A percentile compares a stretch with the other conserved stretches of the same genome.
Evolutionary conservation across 2,113 vertebrate species (phyloP).

Genomic region (Myotis yumanensis): DNA sequence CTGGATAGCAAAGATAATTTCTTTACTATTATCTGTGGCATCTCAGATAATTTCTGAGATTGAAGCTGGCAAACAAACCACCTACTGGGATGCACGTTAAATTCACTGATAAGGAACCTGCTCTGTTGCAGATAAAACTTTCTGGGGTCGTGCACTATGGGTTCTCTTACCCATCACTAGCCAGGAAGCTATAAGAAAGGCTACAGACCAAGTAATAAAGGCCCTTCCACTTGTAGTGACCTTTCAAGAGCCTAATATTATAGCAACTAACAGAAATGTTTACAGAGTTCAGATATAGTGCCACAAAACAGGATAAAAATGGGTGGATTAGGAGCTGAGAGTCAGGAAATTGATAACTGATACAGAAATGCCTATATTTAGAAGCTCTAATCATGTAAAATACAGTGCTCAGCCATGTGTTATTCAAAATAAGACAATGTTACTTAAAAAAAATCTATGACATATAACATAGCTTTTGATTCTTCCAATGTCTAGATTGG

Average conservation of each 20-base stretch:
- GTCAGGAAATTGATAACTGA: background rate
- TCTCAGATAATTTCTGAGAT: too few relatives aligned
- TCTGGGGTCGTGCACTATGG: fast-evolving
- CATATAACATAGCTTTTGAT: background rate
- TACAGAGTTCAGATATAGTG: background rate
- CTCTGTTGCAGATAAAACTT: background rate
- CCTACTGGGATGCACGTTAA: background rate
- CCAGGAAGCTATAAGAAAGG: background rate
- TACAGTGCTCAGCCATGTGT: background rate
- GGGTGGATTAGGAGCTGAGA: background rate
- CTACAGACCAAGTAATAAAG: background rate
- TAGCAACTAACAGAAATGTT: background rate
- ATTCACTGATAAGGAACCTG: background rate
- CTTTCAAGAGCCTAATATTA: background rate
- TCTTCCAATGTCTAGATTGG: background rate
- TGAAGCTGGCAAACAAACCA: background rate
- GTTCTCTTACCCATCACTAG: too few relatives aligned
- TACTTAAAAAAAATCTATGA: background rate
- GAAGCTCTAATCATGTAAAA: background rate
- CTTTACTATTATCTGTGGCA: too few relatives aligned
- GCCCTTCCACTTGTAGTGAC: background rate
- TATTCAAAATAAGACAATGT: background rate
- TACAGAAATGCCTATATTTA: background rate
- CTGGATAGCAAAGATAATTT: too few relatives aligned
- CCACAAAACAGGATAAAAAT: background rate